Evolutionary conservation across 2,888 invertebrate species (phyloP).

Genomic region (Cantharis flavilabris): DNA sequence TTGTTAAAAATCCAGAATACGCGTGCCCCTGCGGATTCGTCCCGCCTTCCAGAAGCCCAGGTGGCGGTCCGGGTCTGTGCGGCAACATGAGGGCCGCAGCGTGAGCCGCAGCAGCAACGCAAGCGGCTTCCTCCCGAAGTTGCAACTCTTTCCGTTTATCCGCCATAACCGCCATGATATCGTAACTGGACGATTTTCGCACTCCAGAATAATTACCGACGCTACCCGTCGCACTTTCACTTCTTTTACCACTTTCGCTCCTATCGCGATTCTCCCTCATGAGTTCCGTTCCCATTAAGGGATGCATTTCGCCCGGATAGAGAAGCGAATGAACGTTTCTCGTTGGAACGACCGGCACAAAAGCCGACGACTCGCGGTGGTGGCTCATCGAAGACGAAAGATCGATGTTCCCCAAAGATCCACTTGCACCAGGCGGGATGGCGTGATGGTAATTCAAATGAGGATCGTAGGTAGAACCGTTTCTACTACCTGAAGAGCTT

Average conservation of each 20-base stretch:
- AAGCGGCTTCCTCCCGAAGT: slow-evolving; percentile 70
- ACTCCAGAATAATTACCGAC: slow-evolving; percentile 14
- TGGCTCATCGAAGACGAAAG: slow-evolving; percentile 47
- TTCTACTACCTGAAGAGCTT: slow-evolving; percentile 57
- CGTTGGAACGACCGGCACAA: slow-evolving; percentile 85
- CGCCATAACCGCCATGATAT: slow-evolving; percentile 89
- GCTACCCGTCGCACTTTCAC: slow-evolving; percentile 3
- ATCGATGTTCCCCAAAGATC: slow-evolving; percentile 51
- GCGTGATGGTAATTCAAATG: slow-evolving; percentile 70
- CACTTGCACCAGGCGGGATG: slow-evolving; percentile 55
- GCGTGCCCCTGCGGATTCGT: slow-evolving; percentile 45
- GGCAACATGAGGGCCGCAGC: slow-evolving; percentile 68
- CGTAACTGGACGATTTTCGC: slow-evolving; percentile 64
- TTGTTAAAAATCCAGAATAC: slow-evolving; percentile 66
- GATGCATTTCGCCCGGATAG: slow-evolving; percentile 73
- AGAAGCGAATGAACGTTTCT: slow-evolving; percentile 74
- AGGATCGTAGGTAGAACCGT: slow-evolving; percentile 64
- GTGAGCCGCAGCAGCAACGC: slow-evolving; percentile 53
- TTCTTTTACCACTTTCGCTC: slow-evolving; percentile 30
- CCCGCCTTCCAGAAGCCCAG: slow-evolving; percentile 67
- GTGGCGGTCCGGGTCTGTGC: slow-evolving; percentile 57
- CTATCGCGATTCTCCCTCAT: slow-evolving; percentile 58
- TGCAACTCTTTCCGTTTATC: slow-evolving; percentile 85
- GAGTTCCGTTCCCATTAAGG: slow-evolving; percentile 63
- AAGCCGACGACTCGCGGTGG: slow-evolving; percentile 82